Evolutionary conservation across 2,113 vertebrate species (phyloP).

Genomic region (Trinectes maculatus): DNA sequence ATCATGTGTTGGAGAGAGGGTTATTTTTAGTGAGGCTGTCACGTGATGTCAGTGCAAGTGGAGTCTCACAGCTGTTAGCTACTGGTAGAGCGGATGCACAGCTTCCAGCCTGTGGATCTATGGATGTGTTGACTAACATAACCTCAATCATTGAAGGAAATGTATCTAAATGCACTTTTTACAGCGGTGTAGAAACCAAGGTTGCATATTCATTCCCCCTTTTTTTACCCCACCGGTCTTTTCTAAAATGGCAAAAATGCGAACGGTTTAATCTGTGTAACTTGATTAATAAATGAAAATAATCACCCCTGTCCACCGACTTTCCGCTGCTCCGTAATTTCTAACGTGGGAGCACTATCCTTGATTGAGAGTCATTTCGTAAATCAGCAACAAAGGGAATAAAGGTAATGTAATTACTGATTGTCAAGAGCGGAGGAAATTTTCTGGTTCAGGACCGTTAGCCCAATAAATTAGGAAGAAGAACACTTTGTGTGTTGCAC

Average conservation of each 20-base stretch:
- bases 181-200: not conserved
- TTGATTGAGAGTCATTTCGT: conserved; percentile 31
- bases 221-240: not conserved
- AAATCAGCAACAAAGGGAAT: conserved; percentile 16
- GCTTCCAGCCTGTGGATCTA: conserved; percentile 17
- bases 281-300: too few species aligned
- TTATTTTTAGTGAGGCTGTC: conserved; percentile 69
- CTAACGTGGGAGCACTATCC: conserved; percentile 5
- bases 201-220: not conserved
- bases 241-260: not conserved
- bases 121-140: not conserved
- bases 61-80: conserved; percentile 61
- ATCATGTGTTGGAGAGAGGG: conserved; percentile 45
- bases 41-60: conserved; percentile 51
- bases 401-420: conserved; percentile 47
- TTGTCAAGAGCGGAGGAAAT: conserved; percentile 2
- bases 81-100: conserved; percentile 38
- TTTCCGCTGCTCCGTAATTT: conserved; percentile 25
- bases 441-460: conserved; percentile 18
- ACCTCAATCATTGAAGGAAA: not conserved
- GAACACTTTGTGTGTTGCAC: conserved; percentile 15
- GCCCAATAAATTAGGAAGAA: conserved; percentile 24
- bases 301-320: not conserved
- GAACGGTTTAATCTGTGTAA: too few species aligned
- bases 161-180: not conserved